phyloP scores from a whole-genome alignment of 2,113 vertebrate genomes.

The Manacus vitellinus region DNA sequence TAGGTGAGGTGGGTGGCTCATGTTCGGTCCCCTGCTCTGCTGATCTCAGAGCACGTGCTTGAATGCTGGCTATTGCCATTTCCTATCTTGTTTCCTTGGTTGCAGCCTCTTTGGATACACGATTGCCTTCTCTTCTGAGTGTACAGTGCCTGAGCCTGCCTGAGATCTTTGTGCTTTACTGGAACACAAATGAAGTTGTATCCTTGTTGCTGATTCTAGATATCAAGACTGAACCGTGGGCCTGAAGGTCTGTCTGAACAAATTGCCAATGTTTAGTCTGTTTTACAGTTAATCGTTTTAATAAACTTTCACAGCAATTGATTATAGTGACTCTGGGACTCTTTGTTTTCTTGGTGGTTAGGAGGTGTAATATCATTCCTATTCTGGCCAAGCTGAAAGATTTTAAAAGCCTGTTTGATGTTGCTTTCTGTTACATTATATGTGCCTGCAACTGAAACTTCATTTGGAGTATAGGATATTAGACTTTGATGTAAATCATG shows the following conservation, averaged over 20 bases:
- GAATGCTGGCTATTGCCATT: neutral
- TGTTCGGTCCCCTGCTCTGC: neutral
- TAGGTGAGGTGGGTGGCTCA: neutral
- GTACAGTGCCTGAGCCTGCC: neutral
- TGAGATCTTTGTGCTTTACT: neutral
- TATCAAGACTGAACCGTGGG: neutral
- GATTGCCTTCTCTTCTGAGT: neutral
- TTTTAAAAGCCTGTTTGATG: neutral
- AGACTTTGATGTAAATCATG: neutral
- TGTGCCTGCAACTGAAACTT: neutral
- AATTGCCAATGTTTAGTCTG: neutral
- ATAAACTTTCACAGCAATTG: neutral
- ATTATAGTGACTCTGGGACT: neutral
- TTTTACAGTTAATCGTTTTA: neutral
- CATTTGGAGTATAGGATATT: neutral
- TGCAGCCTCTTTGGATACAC: neutral
- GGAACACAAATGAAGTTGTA: neutral
- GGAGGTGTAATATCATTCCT: neutral
- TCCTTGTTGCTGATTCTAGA: neutral
- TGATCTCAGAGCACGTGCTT: neutral
- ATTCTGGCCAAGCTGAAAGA: neutral
- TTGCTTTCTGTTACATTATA: accelerated
- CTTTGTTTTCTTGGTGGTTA: neutral
- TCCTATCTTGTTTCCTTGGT: neutral
- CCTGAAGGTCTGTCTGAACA: neutral